phyloP scores from a whole-genome alignment of 2,888 invertebrate species.

The Leucozona laternaria region DNA sequence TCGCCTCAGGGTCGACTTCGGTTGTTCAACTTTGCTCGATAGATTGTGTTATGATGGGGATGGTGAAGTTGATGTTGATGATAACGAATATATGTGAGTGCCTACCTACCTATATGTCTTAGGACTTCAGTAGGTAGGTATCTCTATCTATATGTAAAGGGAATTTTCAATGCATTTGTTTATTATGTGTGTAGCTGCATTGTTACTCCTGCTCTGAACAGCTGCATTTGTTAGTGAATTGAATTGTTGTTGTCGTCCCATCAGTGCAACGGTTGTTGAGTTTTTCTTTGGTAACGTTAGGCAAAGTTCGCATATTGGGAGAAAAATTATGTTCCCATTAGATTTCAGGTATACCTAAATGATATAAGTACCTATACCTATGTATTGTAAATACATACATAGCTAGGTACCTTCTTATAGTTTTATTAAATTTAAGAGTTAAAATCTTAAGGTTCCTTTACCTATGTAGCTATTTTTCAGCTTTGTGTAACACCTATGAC shows the following conservation, averaged over 20 bases:
- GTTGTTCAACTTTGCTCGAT: slow-evolving; percentile 81
- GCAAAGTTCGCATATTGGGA: background rate
- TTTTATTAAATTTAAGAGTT: no score
- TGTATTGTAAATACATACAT: no score
- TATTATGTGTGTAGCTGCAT: slow-evolving; percentile 14
- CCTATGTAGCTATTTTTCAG: no score
- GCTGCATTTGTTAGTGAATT: slow-evolving; percentile 51
- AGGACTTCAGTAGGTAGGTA: slow-evolving; percentile 3
- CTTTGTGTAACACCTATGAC: no score
- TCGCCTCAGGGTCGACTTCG: slow-evolving; percentile 84
- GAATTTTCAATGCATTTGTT: background rate
- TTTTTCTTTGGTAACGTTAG: background rate
- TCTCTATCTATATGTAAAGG: background rate
- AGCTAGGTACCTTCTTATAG: no score
- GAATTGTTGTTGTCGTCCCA: slow-evolving; percentile 4
- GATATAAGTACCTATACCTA: no score
- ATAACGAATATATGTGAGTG: background rate
- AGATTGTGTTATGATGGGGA: slow-evolving; percentile 37
- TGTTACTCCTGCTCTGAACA: slow-evolving; percentile 56
- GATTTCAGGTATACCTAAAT: no score
- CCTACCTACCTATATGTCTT: background rate
- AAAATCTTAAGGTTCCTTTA: no score
- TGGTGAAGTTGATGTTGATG: slow-evolving; percentile 21
- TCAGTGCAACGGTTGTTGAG: background rate
- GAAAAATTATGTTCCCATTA: background rate